phyloP scores from a whole-genome alignment of 2,888 invertebrate genomes.

The Agonopterix arenella region DNA sequence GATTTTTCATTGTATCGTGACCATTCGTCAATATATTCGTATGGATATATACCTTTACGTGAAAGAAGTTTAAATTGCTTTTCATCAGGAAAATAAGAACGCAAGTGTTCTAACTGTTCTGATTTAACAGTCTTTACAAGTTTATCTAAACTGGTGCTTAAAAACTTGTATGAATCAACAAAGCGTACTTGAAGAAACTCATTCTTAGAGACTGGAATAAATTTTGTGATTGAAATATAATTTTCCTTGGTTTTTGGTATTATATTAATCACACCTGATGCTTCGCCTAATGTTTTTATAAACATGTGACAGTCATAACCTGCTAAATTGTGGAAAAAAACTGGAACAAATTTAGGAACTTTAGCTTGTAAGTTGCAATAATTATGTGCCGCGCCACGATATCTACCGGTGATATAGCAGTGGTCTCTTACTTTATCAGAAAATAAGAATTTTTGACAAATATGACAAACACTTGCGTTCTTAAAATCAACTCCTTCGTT shows the following conservation, averaged over 20 bases:
- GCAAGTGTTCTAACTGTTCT: too few relatives aligned
- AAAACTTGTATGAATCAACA: constrained; percentile 7
- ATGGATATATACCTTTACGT: constrained; percentile 13
- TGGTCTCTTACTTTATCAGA: constrained; percentile 2
- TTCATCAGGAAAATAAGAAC: too few relatives aligned
- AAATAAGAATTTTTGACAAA: background rate
- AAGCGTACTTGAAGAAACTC: constrained; percentile 3
- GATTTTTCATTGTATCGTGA: constrained; percentile 7
- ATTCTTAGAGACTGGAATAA: constrained; percentile 2
- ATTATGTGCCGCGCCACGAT: constrained; percentile 1
- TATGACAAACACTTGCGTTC: background rate
- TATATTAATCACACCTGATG: background rate
- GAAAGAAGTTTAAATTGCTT: background rate
- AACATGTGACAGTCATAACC: constrained; percentile 1
- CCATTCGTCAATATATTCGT: constrained; percentile 15
- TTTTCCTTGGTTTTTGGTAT: constrained; percentile 24
- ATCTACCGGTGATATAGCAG: constrained; percentile 3
- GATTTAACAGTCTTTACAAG: constrained; percentile 4
- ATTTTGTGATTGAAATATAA: constrained; percentile 29
- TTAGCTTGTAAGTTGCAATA: constrained; percentile 4
- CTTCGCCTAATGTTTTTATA: background rate
- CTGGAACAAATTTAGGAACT: background rate
- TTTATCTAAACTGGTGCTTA: constrained; percentile 1
- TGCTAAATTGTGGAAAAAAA: constrained; percentile 6
- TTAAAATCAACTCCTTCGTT: background rate